phyloP scores from a whole-genome alignment of 2,888 invertebrate genomes.

The Eubasilissa splendida region DNA sequence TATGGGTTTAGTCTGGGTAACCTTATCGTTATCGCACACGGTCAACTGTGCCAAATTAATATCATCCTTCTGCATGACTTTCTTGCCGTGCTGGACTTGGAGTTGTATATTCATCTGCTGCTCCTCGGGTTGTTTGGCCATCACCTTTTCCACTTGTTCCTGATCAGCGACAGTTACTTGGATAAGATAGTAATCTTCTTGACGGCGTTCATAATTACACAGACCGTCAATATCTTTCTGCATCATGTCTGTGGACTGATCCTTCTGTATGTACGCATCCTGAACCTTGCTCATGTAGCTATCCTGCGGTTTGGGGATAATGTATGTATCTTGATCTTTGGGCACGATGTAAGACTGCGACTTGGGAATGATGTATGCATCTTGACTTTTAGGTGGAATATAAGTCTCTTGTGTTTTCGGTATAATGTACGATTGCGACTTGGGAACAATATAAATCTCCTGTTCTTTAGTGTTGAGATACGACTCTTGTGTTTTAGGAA shows the following conservation, averaged over 20 bases:
- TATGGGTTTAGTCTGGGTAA: conserved; percentile 44
- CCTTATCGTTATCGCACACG: conserved; percentile 41
- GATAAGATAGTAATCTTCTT: conserved; percentile 46
- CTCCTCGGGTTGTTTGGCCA: conserved; percentile 30
- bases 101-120: conserved; percentile 33
- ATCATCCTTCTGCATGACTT: conserved; percentile 14
- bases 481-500: conserved; percentile 42
- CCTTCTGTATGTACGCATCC: conserved; percentile 40
- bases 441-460: conserved; percentile 27
- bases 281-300: conserved; percentile 38
- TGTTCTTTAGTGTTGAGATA: conserved; percentile 23
- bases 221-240: conserved; percentile 46
- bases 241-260: conserved; percentile 17
- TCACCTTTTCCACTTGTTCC: conserved; percentile 32
- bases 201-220: conserved; percentile 40
- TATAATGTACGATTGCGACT: conserved; percentile 39
- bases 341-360: conserved; percentile 43
- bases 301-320: conserved; percentile 35
- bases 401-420: conserved; percentile 45
- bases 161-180: conserved; percentile 47
- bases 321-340: conserved; percentile 37
- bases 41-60: conserved; percentile 27
- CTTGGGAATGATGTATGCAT: conserved; percentile 42
- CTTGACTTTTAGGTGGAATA: conserved; percentile 40
- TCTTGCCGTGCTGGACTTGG: conserved; percentile 32